A percentile compares a stretch with the other conserved stretches of the same genome.
Conservation (phyloP, 2,888 invertebrate genomes). For the Formica aserva region DNA sequence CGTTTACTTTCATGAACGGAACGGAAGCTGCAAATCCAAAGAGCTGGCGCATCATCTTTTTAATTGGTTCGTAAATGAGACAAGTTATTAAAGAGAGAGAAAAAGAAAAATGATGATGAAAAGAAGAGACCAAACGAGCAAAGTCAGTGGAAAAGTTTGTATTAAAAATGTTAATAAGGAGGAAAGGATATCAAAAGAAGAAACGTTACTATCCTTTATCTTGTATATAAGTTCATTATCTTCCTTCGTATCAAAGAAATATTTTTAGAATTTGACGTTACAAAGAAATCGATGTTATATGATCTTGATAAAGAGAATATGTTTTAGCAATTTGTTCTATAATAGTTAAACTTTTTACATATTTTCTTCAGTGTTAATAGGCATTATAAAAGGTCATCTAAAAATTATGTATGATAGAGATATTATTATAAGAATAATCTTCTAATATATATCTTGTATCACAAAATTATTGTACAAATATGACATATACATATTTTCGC, state of each 20-base stretch:
- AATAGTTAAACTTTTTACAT: neutral
- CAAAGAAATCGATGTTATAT: conserved; percentile 44
- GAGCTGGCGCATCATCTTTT: neutral
- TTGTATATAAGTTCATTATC: conserved; percentile 62
- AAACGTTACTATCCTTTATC: conserved; percentile 49
- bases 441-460: neutral
- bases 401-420: neutral
- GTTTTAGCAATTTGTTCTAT: neutral
- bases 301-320: conserved; percentile 36
- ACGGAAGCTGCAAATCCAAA: neutral
- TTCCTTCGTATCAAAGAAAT: conserved; percentile 60
- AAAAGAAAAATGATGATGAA: neutral
- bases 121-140: conserved; percentile 41
- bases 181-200: conserved; percentile 52
- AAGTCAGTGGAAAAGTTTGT: conserved; percentile 62
- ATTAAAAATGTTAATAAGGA: conserved; percentile 71
- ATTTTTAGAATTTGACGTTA: conserved; percentile 54
- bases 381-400: neutral
- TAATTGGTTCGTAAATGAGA: conserved; percentile 6
- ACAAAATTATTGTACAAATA: neutral
- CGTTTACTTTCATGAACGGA: neutral
- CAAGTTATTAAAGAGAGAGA: neutral
- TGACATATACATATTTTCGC: neutral
- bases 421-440: conserved; percentile 1
- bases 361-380: neutral